phyloP scores from a whole-genome alignment of 2,888 invertebrate genomes.

The Phorcus lineatus region DNA sequence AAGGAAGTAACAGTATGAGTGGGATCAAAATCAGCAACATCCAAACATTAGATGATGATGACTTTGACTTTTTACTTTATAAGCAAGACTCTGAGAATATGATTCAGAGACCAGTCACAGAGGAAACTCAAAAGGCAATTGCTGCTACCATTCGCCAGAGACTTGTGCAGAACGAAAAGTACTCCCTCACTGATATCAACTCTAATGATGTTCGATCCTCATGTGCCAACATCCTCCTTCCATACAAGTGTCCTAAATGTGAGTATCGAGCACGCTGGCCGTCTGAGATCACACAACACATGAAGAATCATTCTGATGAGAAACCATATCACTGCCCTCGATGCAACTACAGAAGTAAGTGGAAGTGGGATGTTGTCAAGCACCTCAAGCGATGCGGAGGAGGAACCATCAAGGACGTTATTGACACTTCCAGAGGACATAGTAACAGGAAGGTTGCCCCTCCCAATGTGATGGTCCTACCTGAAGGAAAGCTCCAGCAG shows the following conservation, averaged over 20 bases:
- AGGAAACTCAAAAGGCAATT: constrained; percentile 43
- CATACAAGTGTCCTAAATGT: constrained; percentile 73
- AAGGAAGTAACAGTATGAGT: constrained; percentile 14
- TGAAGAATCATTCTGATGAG: constrained; percentile 75
- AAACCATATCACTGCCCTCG: constrained; percentile 74
- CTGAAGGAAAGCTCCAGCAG: constrained; percentile 52
- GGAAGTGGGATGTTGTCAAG: constrained; percentile 76
- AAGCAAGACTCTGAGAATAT: background rate
- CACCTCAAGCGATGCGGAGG: constrained; percentile 76
- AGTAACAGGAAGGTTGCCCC: constrained; percentile 57
- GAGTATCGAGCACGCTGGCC: constrained; percentile 75
- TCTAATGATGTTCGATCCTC: constrained; percentile 35
- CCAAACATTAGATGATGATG: background rate
- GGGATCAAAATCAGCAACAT: constrained; percentile 26
- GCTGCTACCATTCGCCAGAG: constrained; percentile 45
- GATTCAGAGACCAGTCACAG: constrained; percentile 34
- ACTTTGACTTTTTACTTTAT: background rate
- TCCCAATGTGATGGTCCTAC: constrained; percentile 69
- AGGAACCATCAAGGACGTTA: constrained; percentile 76
- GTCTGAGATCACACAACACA: constrained; percentile 75
- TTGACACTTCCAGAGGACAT: constrained; percentile 66
- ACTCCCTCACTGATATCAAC: background rate
- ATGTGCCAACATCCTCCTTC: constrained; percentile 54
- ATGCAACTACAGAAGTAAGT: constrained; percentile 75
- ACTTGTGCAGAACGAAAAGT: background rate